Evolutionary conservation across 2,113 vertebrate genomes (phyloP).

Genomic region (Pseudopodoces humilis): DNA sequence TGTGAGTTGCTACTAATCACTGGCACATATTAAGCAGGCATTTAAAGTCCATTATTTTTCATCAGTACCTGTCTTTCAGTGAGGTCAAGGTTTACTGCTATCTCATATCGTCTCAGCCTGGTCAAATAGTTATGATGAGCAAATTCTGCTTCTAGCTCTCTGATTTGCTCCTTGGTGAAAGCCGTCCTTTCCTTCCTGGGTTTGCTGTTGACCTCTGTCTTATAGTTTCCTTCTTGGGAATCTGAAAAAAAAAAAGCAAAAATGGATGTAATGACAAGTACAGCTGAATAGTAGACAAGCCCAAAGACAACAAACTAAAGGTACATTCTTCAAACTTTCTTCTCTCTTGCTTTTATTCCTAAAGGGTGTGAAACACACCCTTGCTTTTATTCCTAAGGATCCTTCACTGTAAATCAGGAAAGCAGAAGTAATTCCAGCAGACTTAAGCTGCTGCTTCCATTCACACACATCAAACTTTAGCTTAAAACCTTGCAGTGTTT

Average conservation of each 20-base stretch:
- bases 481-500: constrained; percentile 5
- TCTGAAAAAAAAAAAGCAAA: constrained; percentile 75
- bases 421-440: neutral
- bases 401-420: neutral
- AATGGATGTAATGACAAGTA: neutral
- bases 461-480: neutral
- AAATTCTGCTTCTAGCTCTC: constrained; percentile 97
- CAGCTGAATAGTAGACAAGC: neutral
- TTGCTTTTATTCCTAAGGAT: neutral
- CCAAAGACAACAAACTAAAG: neutral
- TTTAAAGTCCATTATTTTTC: neutral
- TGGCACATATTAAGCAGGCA: neutral
- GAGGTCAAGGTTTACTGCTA: constrained; percentile 97
- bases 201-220: constrained; percentile 95
- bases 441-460: neutral
- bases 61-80: constrained; percentile 95
- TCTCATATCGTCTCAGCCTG: constrained; percentile 94
- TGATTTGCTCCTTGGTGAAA: constrained; percentile 98
- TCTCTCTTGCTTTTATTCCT: neutral
- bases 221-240: constrained; percentile 96
- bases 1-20: neutral
- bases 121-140: constrained; percentile 99
- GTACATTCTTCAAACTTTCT: neutral
- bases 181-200: constrained; percentile 98
- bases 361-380: neutral